Percentiles rank a stretch among this genome's conserved stretches.
phyloP scores from a whole-genome alignment of 2,113 vertebrate genomes.

The Apodemus sylvaticus region DNA sequence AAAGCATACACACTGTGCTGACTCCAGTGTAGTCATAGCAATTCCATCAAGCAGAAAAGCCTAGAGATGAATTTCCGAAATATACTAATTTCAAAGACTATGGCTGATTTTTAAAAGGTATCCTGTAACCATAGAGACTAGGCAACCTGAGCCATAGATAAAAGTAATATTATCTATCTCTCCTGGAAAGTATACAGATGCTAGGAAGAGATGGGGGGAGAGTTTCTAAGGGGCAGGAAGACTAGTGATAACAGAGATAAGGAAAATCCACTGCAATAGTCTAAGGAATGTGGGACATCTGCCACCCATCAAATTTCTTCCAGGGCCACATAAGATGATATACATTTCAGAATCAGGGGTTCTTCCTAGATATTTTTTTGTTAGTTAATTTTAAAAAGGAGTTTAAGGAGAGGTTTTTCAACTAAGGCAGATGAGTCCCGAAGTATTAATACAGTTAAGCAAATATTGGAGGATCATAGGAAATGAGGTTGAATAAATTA shows the following conservation, averaged over 20 bases:
- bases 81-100: not conserved
- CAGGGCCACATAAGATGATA: constrained; percentile 40
- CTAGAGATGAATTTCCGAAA: constrained; percentile 24
- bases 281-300: constrained; percentile 14
- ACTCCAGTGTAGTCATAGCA: not conserved
- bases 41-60: not conserved
- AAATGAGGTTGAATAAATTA: constrained; percentile 83
- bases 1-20: not conserved
- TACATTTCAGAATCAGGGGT: constrained; percentile 61
- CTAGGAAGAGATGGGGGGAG: not conserved
- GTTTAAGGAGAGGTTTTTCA: constrained; percentile 76
- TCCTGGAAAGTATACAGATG: not conserved
- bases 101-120: constrained; percentile 27
- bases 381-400: constrained; percentile 78
- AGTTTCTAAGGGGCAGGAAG: constrained; percentile 1
- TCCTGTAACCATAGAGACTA: not conserved
- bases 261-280: not conserved
- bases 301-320: not conserved
- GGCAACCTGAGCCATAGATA: not conserved
- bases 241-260: constrained; percentile 1
- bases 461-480: constrained; percentile 81
- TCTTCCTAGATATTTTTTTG: constrained; percentile 73
- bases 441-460: constrained; percentile 82
- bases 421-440: constrained; percentile 74
- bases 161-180: constrained; percentile 30